Conservation (phyloP, 2,113 vertebrate species). For the Cebus imitator region DNA sequence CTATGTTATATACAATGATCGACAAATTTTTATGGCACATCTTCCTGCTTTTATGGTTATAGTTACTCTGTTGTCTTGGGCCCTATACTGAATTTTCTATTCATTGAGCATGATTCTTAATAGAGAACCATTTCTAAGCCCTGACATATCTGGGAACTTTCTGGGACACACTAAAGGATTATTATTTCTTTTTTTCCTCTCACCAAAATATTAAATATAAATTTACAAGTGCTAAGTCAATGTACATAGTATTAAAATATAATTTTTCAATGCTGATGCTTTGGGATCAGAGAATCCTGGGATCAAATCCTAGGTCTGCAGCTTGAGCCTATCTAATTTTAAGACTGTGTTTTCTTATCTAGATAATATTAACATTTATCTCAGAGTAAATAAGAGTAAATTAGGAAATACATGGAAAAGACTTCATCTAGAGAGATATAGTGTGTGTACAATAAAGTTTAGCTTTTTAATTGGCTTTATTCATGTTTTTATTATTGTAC, state of each 20-base stretch:
- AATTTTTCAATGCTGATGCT: not conserved
- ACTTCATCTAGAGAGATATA: not conserved
- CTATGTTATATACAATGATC: not conserved
- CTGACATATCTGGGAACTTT: not conserved
- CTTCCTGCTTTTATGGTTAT: not conserved
- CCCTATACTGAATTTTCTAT: not conserved
- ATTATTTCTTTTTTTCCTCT: conserved; percentile 17
- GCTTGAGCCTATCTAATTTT: not conserved
- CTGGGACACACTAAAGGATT: not conserved
- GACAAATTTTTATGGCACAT: not conserved
- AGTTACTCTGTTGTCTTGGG: conserved; percentile 33
- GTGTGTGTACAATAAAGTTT: not conserved
- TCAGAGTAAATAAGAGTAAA: not conserved
- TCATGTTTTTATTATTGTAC: not conserved
- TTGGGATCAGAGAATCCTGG: not conserved
- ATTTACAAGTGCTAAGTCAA: not conserved
- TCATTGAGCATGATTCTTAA: conserved; percentile 13
- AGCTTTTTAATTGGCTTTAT: conserved; percentile 1
- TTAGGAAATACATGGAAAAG: not conserved
- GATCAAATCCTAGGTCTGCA: not conserved
- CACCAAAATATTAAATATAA: not conserved
- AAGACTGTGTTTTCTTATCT: not conserved
- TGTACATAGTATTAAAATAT: not conserved
- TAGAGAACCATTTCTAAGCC: conserved; percentile 29
- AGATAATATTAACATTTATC: not conserved